These are phyloP conservation scores for Cyphomyrus discorhynchus DNA, from an alignment of 2,113 vertebrate genomes.

Conservation along the genomic window DNA sequence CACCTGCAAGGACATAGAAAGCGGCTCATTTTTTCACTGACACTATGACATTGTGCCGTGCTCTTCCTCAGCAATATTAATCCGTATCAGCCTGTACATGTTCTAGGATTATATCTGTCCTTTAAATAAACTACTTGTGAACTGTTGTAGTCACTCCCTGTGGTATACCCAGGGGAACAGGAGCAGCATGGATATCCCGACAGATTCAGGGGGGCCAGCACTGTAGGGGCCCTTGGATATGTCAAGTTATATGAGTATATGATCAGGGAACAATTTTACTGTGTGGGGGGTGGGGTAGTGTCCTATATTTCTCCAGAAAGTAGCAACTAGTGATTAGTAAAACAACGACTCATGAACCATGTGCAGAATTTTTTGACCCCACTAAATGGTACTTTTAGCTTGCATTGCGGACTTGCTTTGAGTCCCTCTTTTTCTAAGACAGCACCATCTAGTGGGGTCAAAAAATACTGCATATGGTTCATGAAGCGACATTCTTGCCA, in stretches of 20 bases:
- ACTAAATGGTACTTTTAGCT: neutral
- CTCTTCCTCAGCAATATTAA: neutral
- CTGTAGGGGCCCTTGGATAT: neutral
- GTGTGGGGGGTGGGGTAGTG: neutral
- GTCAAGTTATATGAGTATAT: neutral
- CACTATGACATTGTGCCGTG: neutral
- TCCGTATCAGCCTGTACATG: neutral
- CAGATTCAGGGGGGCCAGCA: neutral
- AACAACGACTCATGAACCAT: neutral
- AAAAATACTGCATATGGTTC: neutral
- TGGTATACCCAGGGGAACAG: neutral
- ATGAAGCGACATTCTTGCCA: neutral
- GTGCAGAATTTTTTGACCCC: neutral
- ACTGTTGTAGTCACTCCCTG: neutral
- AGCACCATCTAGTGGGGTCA: neutral
- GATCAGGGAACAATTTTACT: neutral
- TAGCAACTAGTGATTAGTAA: neutral
- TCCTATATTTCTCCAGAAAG: neutral
- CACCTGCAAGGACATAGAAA: conserved; percentile 29
- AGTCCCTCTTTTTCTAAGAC: neutral
- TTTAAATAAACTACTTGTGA: neutral
- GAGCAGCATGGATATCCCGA: neutral
- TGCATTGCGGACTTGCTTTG: neutral
- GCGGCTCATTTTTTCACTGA: neutral
- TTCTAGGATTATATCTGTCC: neutral